Evolutionary conservation across 2,797 vertebrate genomes (phyloP).

Genomic region (Chrosomus eos): DNA sequence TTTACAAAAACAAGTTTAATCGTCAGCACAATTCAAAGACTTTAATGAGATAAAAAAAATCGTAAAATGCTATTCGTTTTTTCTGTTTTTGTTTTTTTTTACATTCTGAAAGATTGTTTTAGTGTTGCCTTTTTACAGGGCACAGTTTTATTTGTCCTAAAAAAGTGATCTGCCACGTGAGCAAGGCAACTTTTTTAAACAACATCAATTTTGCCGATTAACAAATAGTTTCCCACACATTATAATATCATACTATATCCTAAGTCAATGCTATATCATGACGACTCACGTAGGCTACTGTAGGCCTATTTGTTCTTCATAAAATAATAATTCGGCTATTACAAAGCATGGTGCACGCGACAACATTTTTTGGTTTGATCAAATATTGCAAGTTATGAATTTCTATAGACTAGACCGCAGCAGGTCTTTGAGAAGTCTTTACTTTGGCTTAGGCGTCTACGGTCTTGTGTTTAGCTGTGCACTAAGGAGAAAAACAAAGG

Average conservation of each 20-base stretch:
- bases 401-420: conserved; percentile 77
- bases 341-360: conserved; percentile 71
- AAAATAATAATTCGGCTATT: background rate
- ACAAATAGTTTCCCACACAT: background rate
- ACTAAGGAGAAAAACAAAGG: conserved; percentile 72
- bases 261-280: background rate
- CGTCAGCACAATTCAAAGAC: background rate
- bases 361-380: conserved; percentile 71
- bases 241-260: background rate
- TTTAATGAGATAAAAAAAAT: background rate
- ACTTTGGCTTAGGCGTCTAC: conserved; percentile 76
- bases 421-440: conserved; percentile 77
- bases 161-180: background rate
- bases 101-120: background rate
- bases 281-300: background rate
- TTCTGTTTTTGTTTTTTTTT: background rate
- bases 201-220: background rate
- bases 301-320: background rate
- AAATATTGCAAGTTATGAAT: conserved; percentile 83
- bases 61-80: background rate
- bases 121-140: background rate
- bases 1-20: background rate
- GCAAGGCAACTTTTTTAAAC: background rate
- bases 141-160: background rate
- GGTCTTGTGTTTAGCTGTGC: conserved; percentile 75